Evolutionary conservation across 2,888 invertebrate species (phyloP), one percentile per base, ranked within the genome.

Genomic region (Xanthia icteritia): DNA sequence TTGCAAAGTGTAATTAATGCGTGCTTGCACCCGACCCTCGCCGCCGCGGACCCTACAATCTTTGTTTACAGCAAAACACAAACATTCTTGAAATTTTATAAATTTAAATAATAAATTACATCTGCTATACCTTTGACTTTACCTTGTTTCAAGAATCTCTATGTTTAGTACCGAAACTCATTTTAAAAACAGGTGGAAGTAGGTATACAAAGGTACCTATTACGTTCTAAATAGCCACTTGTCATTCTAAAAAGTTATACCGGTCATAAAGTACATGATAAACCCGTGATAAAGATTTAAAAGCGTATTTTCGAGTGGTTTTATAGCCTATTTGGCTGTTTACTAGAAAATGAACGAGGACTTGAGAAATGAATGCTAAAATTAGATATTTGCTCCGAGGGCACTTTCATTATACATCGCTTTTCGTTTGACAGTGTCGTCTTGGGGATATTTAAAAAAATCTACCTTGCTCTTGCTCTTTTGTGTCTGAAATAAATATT

Each of bases 1-100:
- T 91, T 91, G 92, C 92, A 92, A 93, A 94, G 93, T 91, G 93
- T 96, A 95, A 96, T 96, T 95, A 96, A 95, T 95, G 95, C 95
- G 94, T 94, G 95, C 94, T 94, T 95, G 94, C 95, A 95, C 92
- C 94, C 95, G 93, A 94, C 94, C 94, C 93, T 92, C 90, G 90
- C 89, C 92, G 93, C 91, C 89, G 91, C 89, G 88, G 91, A 89
- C 92, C 92, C 92, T 73, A 89, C 87, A 90, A 92, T 93, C 93
- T 94, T 94, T 94, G 94, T 95, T 94, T 91, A 92, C 89, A 91
- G 89, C 89, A 91, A 92, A 93, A 94, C 92, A 90, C 89, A 92
- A 93, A 93, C 93, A 94, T 94, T 93, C 94, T 93, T 92, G 88
- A 90, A 92, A 95, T 94, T 93, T 93, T 93, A 89, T 88, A 86